Conservation (phyloP, 2,888 invertebrate species). For the Catocala sponsa region DNA sequence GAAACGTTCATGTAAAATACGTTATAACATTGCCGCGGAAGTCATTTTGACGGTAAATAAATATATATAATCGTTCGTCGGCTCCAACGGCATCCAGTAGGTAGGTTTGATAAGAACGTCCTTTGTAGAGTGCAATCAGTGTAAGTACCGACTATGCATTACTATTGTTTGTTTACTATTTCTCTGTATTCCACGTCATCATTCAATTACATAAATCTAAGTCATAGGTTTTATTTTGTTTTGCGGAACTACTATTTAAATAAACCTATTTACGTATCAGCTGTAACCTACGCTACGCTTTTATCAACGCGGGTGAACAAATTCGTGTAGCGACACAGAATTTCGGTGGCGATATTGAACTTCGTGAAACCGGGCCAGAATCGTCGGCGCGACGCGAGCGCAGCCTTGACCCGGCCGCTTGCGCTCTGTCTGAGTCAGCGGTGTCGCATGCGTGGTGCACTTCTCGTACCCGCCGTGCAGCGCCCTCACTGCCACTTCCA, state of each 20-base stretch:
- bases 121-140: conserved; percentile 1
- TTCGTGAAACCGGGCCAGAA: conserved; percentile 72
- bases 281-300: conserved; percentile 2
- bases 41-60: conserved; percentile 38
- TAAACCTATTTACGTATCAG: background rate
- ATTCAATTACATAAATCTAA: too few species aligned
- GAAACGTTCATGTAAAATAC: conserved; percentile 38
- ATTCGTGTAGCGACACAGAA: conserved; percentile 18
- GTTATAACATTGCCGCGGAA: conserved; percentile 41
- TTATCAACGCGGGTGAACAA: conserved; percentile 7
- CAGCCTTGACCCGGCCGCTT: conserved; percentile 72
- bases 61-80: conserved; percentile 28
- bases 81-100: conserved; percentile 3
- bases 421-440: conserved; percentile 64
- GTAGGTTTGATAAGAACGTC: conserved; percentile 18
- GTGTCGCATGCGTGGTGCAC: conserved; percentile 54
- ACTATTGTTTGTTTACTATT: background rate
- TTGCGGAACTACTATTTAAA: too few species aligned
- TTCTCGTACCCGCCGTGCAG: conserved; percentile 36
- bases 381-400: conserved; percentile 55
- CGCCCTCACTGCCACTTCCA: conserved; percentile 37
- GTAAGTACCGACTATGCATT: background rate
- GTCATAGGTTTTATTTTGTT: too few species aligned
- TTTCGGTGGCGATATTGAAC: conserved; percentile 67
- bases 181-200: too few species aligned